Evolutionary conservation across 2,797 vertebrate genomes (phyloP).

Genomic region (Chloroceryle amazona): DNA sequence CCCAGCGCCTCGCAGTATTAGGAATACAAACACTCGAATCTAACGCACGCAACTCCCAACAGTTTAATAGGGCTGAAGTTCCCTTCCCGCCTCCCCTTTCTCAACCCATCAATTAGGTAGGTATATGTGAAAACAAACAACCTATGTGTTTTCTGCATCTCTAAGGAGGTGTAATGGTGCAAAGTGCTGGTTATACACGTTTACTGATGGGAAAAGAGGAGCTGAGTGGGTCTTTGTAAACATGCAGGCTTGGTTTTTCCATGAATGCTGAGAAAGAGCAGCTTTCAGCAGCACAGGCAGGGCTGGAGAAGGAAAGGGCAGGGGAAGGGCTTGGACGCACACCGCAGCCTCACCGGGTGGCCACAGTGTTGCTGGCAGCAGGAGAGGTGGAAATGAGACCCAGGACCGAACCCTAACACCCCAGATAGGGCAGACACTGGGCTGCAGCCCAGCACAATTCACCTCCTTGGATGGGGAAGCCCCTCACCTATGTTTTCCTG

Average conservation of each 20-base stretch:
- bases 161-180: conserved; percentile 40
- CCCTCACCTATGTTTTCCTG: background rate
- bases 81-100: conserved; percentile 31
- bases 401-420: background rate
- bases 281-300: background rate
- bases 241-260: background rate
- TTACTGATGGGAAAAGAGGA: conserved; percentile 25
- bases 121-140: conserved; percentile 72
- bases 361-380: fast-evolving
- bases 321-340: background rate
- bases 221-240: conserved; percentile 23
- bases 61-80: conserved; percentile 60
- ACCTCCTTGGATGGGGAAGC: background rate
- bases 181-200: background rate
- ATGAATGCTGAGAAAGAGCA: background rate
- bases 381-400: background rate
- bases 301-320: background rate
- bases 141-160: conserved; percentile 62
- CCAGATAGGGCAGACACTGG: fast-evolving
- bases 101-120: conserved; percentile 72
- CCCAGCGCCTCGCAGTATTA: conserved; percentile 5
- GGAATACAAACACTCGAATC: conserved; percentile 51
- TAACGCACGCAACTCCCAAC: conserved; percentile 28
- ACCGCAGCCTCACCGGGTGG: background rate
- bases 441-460: background rate